Evolutionary conservation across 2,888 invertebrate species (phyloP), one percentile per base, ranked within the genome.

Genomic region (Prenolepis imparis): DNA sequence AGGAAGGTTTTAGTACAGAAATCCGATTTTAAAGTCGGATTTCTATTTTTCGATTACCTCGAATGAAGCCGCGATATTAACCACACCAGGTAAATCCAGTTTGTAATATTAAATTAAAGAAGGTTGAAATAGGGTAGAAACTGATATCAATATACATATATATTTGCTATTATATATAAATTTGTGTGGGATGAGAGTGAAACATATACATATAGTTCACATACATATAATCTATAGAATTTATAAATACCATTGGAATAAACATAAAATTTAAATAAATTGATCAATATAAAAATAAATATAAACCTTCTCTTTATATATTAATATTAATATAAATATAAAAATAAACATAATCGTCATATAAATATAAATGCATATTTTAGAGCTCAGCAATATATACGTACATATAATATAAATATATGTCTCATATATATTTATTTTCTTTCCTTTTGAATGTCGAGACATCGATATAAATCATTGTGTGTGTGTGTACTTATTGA

Each of bases 11-110:
- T 44, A 32, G 59, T 32, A 4, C 21, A 24, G 59, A 68, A 68
- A 68, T 78, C n/a, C n/a, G n/a, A 52, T 52, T 52, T 52, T 21
- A 57, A 59, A 68, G 41, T 67, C 44, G 32, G 44, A 68, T 61
- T 78, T 59, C 24, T 21, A 68, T 59, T 44, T 67, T 68, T 59
- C 21, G 44, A 78, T 78, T 59, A 78, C 5, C 8, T 78, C 12
- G 32, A 57, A 77, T 32, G 32, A 67, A 36, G 24, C 66, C 18
- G 24, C 28, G 12, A 21, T 36, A 36, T n/a, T 12, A 44, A 24
- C 18, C 18, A 1, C 12, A 0, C 3, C 8, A n/a, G 39, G 3
- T 15, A 39, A 9, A 24, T 66, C 9, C 9, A 55, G 0, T 77
- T 77, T 64, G 18, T 24, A 15, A 66, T 8, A n/a, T n/a, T 48